Conservation (phyloP, 2,888 invertebrate species). For the Malacosoma neustria region DNA sequence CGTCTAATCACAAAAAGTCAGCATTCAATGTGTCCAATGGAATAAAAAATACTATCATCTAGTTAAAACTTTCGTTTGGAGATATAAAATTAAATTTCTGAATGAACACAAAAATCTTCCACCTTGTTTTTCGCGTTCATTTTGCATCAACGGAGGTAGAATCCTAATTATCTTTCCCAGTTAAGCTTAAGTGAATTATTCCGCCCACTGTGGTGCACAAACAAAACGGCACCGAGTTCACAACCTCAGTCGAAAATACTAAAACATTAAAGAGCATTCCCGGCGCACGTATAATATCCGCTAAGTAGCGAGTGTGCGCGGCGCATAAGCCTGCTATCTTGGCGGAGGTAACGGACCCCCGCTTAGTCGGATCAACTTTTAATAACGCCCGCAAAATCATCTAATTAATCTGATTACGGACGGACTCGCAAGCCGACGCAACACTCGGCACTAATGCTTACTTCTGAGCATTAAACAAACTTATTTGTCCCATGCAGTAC, state of each 20-base stretch:
- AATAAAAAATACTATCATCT: slow-evolving; percentile 48
- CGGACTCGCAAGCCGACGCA: slow-evolving; percentile 47
- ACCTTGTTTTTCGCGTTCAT: slow-evolving; percentile 69
- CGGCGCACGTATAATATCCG: slow-evolving; percentile 64
- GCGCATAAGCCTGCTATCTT: slow-evolving; percentile 65
- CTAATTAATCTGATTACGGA: slow-evolving; percentile 70
- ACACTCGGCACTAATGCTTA: slow-evolving; percentile 58
- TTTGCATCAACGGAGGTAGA: slow-evolving; percentile 72
- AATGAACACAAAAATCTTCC: slow-evolving; percentile 68
- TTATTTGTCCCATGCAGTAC: slow-evolving; percentile 55
- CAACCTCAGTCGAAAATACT: slow-evolving; percentile 73
- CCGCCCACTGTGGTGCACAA: slow-evolving; percentile 69
- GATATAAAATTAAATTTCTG: slow-evolving; percentile 72
- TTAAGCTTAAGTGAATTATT: slow-evolving; percentile 75
- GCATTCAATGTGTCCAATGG: slow-evolving; percentile 45
- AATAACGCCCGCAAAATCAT: slow-evolving; percentile 69
- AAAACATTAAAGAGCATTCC: slow-evolving; percentile 71
- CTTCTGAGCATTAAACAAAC: slow-evolving; percentile 57
- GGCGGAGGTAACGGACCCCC: slow-evolving; percentile 55
- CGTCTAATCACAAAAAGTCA: slow-evolving; percentile 42
- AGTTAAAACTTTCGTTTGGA: slow-evolving; percentile 67
- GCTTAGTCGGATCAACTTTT: slow-evolving; percentile 68
- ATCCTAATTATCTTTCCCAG: slow-evolving; percentile 75
- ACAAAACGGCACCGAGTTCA: slow-evolving; percentile 67
- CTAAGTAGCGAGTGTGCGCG: slow-evolving; percentile 58